Base-by-base conservation (phyloP, 2,797 vertebrate genomes). In the Pseudochirops cupreus region DNA sequence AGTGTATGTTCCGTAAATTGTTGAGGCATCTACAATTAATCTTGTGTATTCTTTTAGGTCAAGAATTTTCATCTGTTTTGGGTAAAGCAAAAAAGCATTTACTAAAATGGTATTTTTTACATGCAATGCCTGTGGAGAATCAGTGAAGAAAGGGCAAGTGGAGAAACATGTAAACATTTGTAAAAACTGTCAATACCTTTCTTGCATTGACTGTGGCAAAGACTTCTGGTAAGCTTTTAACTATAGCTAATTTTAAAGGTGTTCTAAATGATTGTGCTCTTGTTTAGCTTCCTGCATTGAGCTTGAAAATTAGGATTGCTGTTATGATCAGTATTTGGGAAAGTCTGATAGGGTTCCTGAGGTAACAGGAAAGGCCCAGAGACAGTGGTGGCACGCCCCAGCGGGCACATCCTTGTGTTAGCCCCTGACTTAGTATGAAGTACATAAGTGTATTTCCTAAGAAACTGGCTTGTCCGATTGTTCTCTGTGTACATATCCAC, bases 191-290 rank as follows among this genome's bases (percentile, higher is more conserved):
- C 98, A 99, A 29, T 99, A 99, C 94, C 98, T 99, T n/a, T 99
- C 99, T 0, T 99, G 99, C 97, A 99, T 99, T 93, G 99, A 99
- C 96, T 99, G 99, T 29, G 99, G 99, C 50, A 99, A 99, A 98
- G 99, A 99, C 95, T 99, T 99, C 98, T 99, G 99, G 99, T 99
- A 98, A 97, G 99, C 90, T 91, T 56, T 53, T 33, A 2, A 2
- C 9, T 9, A 7, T 74, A 46, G 3, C 24, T 87, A 10, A n/a
- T 74, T 67, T 62, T 16, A 56, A 91, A 24, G 11, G 39, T 5
- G 26, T 46, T 52, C 59, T 54, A 46, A 11, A 74, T 14, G 39
- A n/a, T 13, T 1, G 0, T 56, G n/a, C 67, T 14, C 50, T 52
- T 58, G 53, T 87, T 33, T 87, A 12, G 39, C 21, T 87, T 87